Percentiles rank a stretch among this genome's conserved stretches.
phyloP scores from a whole-genome alignment of 37 sponge, comb jelly and placozoan species.

The Aphrocallistes beatrix region DNA sequence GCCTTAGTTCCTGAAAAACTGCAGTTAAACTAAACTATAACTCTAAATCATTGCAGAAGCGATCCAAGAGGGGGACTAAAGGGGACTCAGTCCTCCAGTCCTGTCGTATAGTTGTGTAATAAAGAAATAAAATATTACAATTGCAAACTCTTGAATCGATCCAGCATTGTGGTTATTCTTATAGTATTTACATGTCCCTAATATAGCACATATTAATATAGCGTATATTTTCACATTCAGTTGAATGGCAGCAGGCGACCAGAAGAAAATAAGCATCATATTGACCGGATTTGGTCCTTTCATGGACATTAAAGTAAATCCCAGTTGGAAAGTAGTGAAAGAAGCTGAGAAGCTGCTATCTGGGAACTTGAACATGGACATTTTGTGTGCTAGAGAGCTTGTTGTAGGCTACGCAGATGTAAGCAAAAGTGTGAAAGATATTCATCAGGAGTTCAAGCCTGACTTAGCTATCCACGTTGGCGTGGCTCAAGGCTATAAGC shows the following conservation, averaged over 20 bases:
- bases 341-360: background rate
- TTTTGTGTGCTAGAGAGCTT: background rate
- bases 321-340: background rate
- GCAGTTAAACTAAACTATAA: no score
- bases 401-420: background rate
- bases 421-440: background rate
- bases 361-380: background rate
- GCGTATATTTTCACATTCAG: no score
- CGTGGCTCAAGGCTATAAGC: background rate
- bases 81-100: no score
- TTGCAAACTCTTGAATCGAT: no score
- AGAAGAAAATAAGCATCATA: background rate
- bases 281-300: background rate
- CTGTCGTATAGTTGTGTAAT: no score
- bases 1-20: no score
- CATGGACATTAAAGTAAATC: background rate
- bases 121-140: no score
- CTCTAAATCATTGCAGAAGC: no score
- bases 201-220: no score
- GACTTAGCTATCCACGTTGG: slow-evolving; percentile 13
- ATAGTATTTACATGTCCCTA: no score
- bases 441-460: background rate
- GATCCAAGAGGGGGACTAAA: no score
- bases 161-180: no score
- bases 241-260: background rate